Conservation (phyloP, 2,113 vertebrate genomes). For the Dolichotis patagonum region DNA sequence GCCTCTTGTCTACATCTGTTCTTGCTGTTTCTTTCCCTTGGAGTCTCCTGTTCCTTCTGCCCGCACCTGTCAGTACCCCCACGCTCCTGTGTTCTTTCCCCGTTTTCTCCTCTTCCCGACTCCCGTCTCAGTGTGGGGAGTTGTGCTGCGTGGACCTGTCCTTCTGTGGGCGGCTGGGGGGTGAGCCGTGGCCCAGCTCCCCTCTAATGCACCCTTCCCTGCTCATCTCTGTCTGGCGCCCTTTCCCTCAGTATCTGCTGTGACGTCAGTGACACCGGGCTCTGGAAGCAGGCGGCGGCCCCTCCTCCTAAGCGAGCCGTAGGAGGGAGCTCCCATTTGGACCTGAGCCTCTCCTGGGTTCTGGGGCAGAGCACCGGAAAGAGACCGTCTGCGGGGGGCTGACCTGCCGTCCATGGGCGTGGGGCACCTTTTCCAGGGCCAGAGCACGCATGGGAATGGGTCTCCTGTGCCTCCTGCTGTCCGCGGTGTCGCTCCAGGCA, state of each 20-base stretch:
- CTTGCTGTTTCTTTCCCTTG: constrained; percentile 66
- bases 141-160: constrained; percentile 89
- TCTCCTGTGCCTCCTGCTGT: not conserved
- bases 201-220: not conserved
- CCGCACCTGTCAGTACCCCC: constrained; percentile 77
- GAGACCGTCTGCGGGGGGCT: not conserved
- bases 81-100: constrained; percentile 80
- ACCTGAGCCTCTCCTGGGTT: not conserved
- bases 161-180: constrained; percentile 89
- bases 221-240: not conserved
- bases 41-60: constrained; percentile 72
- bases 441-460: not conserved
- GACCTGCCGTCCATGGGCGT: not conserved
- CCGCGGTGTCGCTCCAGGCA: not conserved
- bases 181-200: not conserved
- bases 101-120: constrained; percentile 88
- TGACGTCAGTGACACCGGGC: not conserved
- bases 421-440: not conserved
- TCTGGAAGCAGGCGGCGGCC: not conserved
- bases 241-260: not conserved
- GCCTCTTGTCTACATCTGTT: constrained; percentile 91
- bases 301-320: not conserved
- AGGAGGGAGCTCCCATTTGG: not conserved
- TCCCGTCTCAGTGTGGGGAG: constrained; percentile 92
- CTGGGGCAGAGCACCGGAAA: not conserved